Base-by-base conservation (phyloP, 2,888 invertebrate species). In the Volucella zonaria region DNA sequence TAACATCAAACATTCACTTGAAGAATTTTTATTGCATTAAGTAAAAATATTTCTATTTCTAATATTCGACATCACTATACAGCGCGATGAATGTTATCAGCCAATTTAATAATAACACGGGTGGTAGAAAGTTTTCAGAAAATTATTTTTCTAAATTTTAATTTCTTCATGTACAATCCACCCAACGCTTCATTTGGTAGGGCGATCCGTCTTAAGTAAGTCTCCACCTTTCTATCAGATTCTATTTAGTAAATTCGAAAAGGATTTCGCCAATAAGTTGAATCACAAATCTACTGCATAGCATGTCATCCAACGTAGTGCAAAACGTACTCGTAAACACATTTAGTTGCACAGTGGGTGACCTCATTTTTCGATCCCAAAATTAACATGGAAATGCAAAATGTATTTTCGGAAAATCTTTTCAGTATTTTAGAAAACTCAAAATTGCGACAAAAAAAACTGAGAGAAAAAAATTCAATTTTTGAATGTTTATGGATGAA, bases 311-410 rank as follows among this genome's bases (percentile, higher is more conserved):
- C n/a, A 23, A n/a, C 0, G 9, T 45, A 40, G 18, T 64, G 54
- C 62, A 31, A 31, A 31, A 31, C 31, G 31, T 31, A 31, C 31
- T 31, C 6, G 31, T 31, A 6, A 6, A 31, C 31, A 31, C 31
- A 52, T 43, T 23, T 59, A 51, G 47, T 45, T 67, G 79, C 67
- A 52, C 66, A 52, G 70, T 45, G 71, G 78, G 67, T 82, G 82
- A 82, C 82, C 82, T 78, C 78, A 78, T 82, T 82, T 58, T 11
- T 8, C 43, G 52, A 73, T 59, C 71, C 71, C 78, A 73, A 82
- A 78, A 73, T 78, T 67, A 77, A 78, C 78, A 74, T 68, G 78
- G 82, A 82, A 82, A 61, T 82, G 77, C 59, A 78, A 67, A 82
- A 62, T 71, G 49, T 73, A 82, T 82, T 82, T 82, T 82, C 67